A percentile compares a stretch with the other conserved stretches of the same genome.
phyloP scores from a whole-genome alignment of 2,888 invertebrate species.

The Scaptomyza polygonia region DNA sequence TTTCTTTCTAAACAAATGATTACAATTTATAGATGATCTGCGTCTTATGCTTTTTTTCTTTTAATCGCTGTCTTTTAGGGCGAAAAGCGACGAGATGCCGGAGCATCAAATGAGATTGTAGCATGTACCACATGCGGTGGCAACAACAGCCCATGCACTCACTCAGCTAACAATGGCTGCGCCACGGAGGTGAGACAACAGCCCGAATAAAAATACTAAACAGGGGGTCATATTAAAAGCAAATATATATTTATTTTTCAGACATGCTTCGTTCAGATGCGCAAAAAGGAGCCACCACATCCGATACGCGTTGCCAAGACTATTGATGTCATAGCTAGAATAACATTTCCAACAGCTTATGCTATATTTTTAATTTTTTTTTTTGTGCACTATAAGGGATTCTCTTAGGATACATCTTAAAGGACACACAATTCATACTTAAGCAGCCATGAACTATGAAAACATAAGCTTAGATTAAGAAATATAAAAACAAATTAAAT shows the following conservation, averaged over 20 bases:
- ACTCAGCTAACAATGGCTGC: conserved; percentile 94
- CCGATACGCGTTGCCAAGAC: conserved; percentile 97
- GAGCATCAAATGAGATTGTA: conserved; percentile 92
- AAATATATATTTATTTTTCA: conserved; percentile 84
- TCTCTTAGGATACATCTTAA: conserved; percentile 84
- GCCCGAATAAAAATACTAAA: conserved; percentile 18
- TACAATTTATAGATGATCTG: no score
- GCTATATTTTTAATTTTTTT: conserved; percentile 97
- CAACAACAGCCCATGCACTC: conserved; percentile 89
- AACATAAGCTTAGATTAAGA: conserved; percentile 24
- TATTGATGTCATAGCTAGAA: conserved; percentile 96
- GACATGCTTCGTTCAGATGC: conserved; percentile 93
- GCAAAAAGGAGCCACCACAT: conserved; percentile 96
- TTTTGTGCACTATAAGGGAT: conserved; percentile 97
- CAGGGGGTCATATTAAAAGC: background rate
- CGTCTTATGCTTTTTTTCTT: background rate
- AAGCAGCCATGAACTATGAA: conserved; percentile 24
- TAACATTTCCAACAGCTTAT: conserved; percentile 96
- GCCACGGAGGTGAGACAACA: conserved; percentile 88
- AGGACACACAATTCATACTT: conserved; percentile 63
- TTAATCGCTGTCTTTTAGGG: conserved; percentile 85
- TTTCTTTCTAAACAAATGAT: no score
- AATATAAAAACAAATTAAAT: conserved; percentile 17
- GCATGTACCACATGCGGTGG: conserved; percentile 91
- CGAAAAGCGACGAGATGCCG: conserved; percentile 93